Evolutionary conservation across 2,888 invertebrate species (phyloP).

Genomic region (Rhodophaea formosa): DNA sequence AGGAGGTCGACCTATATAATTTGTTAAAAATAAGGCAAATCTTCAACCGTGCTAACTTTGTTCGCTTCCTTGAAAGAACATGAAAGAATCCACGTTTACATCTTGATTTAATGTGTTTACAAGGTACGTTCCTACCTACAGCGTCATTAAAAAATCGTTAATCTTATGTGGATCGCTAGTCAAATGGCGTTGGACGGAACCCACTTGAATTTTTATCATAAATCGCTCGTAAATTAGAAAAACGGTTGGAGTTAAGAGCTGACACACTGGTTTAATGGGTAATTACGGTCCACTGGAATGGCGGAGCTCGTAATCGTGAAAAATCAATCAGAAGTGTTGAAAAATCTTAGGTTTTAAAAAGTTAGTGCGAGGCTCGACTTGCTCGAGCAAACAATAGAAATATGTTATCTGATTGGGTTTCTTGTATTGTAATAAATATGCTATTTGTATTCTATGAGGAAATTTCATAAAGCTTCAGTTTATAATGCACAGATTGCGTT

Average conservation of each 20-base stretch:
- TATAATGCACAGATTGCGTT: no score
- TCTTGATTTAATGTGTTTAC: conserved; percentile 30
- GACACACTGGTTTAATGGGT: background rate
- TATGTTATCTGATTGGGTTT: no score
- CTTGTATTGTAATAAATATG: no score
- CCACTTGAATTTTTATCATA: conserved; percentile 24
- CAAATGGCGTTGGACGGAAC: conserved; percentile 26
- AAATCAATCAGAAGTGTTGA: background rate
- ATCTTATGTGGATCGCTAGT: conserved; percentile 32
- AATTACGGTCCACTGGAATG: background rate
- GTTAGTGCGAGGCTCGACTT: no score
- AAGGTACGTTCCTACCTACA: conserved; percentile 28
- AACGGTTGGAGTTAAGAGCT: background rate
- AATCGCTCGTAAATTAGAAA: conserved; percentile 26
- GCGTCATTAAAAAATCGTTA: conserved; percentile 35
- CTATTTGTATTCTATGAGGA: no score
- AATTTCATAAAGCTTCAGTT: no score
- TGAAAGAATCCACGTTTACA: conserved; percentile 22
- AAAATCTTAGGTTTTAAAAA: no score
- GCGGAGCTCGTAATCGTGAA: background rate
- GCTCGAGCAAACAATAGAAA: no score
- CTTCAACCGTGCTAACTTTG: conserved; percentile 15
- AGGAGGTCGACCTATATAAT: background rate
- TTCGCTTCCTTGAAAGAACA: conserved; percentile 19
- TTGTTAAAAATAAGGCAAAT: conserved; percentile 13